Conservation (phyloP, 2,888 invertebrate genomes). For the Amphipoea lucens region DNA sequence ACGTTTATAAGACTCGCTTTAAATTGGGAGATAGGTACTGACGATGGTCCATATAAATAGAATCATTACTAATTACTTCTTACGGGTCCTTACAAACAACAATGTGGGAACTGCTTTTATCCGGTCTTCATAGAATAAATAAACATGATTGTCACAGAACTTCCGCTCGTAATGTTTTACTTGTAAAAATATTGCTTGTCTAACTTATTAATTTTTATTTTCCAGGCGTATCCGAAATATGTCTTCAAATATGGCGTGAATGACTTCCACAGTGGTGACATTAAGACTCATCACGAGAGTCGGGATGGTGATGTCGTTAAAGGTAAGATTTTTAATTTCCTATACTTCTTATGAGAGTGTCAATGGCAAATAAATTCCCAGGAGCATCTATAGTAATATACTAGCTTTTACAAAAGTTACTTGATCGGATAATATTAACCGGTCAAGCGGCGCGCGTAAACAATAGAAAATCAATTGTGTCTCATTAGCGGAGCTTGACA, state of each 20-base stretch:
- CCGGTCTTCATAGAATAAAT: not conserved
- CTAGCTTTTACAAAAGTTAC: not conserved
- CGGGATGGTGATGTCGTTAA: slow-evolving; percentile 90
- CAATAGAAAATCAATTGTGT: too few relatives aligned
- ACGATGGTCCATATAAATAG: not conserved
- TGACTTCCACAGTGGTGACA: slow-evolving; percentile 91
- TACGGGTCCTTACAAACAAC: not conserved
- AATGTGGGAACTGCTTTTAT: not conserved
- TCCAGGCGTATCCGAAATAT: slow-evolving; percentile 92
- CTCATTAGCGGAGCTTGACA: too few relatives aligned
- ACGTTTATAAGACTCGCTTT: not conserved
- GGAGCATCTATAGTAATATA: not conserved
- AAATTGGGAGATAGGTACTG: not conserved
- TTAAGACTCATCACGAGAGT: slow-evolving; percentile 90
- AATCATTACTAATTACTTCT: not conserved
- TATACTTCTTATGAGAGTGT: not conserved
- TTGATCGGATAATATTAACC: not conserved
- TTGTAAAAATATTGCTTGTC: not conserved
- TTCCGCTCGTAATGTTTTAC: not conserved
- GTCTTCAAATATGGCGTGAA: slow-evolving; percentile 91
- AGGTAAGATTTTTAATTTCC: slow-evolving; percentile 73
- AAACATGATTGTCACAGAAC: not conserved
- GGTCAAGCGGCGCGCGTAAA: too few relatives aligned
- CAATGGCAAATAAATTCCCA: not conserved
- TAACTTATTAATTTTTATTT: slow-evolving; percentile 45